Conservation (phyloP, 1,140 invertebrate species). For the Diorhabda elongata region DNA sequence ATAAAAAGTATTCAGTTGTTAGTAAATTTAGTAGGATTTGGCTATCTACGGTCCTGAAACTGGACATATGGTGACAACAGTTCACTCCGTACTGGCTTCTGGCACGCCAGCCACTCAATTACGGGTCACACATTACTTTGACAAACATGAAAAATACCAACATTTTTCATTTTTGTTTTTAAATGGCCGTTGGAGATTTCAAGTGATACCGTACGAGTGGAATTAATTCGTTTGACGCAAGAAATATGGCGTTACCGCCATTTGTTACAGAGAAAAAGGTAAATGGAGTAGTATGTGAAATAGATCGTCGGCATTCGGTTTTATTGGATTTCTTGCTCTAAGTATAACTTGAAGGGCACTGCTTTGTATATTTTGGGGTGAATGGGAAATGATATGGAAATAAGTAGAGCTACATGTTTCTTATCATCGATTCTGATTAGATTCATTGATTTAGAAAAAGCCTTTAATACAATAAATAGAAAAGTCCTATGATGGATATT, state of each 20-base stretch:
- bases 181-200: slow-evolving; percentile 13
- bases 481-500: too few species aligned
- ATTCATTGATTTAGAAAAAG: too few species aligned
- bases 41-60: neutral
- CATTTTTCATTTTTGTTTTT: slow-evolving; percentile 16
- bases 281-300: slow-evolving; percentile 2
- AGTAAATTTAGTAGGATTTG: neutral
- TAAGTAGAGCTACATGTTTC: too few species aligned
- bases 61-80: slow-evolving; percentile 12
- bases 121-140: slow-evolving; percentile 17
- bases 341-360: too few species aligned
- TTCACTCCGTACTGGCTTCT: slow-evolving; percentile 3
- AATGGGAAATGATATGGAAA: too few species aligned
- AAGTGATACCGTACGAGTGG: slow-evolving; percentile 13
- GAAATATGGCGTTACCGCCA: slow-evolving; percentile 5
- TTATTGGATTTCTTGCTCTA: neutral
- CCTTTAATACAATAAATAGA: too few species aligned
- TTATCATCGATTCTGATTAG: too few species aligned
- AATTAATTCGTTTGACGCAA: slow-evolving; percentile 6
- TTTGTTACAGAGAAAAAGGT: neutral
- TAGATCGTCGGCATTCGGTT: neutral
- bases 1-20: too few species aligned
- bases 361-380: too few species aligned
- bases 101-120: slow-evolving; percentile 12
- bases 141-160: slow-evolving; percentile 13